Base-by-base conservation (phyloP, 2,888 invertebrate genomes). In the Dryadula phaetusa region DNA sequence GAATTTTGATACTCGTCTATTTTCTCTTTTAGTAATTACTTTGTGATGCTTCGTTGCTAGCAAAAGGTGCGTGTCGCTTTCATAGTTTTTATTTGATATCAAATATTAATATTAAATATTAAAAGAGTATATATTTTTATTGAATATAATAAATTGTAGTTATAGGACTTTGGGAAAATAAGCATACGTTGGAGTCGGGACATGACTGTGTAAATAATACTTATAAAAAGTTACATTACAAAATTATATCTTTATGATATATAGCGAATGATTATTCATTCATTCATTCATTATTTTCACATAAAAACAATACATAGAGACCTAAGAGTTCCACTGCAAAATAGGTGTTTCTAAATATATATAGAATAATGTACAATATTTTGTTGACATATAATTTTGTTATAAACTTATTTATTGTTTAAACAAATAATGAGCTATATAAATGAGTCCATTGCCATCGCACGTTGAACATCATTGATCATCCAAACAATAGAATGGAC, bases 401-500 rank as follows among this genome's bases (percentile, higher is more conserved):
- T n/a, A n/a, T n/a, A n/a, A n/a, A n/a, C n/a, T n/a, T n/a, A n/a
- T n/a, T n/a, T n/a, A n/a, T n/a, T n/a, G n/a, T n/a, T n/a, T n/a
- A n/a, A n/a, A n/a, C n/a, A 56, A n/a, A 25, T 40, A n/a, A 10
- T 34, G 37, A 22, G 22, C 10, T 40, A 66, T n/a, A 46, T 53
- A 62, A 66, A 20, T 18, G 66, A 64, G 56, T 61, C 42, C 69
- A 64, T 42, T 44, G 66, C 56, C 68, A 64, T 66, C 67, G 66
- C 66, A 61, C 66, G 72, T 66, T 66, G 28, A 44, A 68, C 69
- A 68, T 49, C 64, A 65, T 67, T 62, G 69, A 34, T 40, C 64
- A 67, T 72, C 72, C 72, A 74, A 69, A 83, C 82, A 82, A 81
- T 80, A 68, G 78, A 73, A 68, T 77, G 79, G 79, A 74, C 79